Evolutionary conservation across 2,888 invertebrate genomes (phyloP).

Genomic region (Dryobota labecula): DNA sequence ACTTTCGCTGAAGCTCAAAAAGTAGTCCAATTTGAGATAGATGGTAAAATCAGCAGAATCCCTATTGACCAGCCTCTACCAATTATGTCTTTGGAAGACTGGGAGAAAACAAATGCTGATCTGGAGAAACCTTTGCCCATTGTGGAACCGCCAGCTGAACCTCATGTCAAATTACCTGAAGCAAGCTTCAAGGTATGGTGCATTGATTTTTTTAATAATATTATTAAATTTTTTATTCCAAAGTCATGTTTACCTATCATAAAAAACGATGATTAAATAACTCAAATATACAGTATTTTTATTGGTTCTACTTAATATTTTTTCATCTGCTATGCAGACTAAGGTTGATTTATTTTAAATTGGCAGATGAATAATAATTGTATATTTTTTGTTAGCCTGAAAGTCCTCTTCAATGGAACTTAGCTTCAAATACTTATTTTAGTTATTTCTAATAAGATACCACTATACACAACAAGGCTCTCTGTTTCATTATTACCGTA

Average conservation of each 20-base stretch:
- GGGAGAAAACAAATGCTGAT: conserved; percentile 87
- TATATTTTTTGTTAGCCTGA: conserved; percentile 3
- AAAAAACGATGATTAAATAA: conserved; percentile 36
- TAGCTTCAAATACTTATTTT: not conserved
- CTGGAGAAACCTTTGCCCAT: conserved; percentile 85
- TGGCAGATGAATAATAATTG: not conserved
- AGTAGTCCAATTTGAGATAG: conserved; percentile 96
- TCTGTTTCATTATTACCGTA: not conserved
- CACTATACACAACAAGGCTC: too few relatives aligned
- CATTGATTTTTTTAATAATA: conserved; percentile 26
- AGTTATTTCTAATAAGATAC: not conserved
- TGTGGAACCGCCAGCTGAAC: conserved; percentile 84
- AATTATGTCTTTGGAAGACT: conserved; percentile 93
- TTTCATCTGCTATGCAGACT: not conserved
- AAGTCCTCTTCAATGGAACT: not conserved
- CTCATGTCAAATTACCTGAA: conserved; percentile 87
- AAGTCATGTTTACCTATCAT: conserved; percentile 30
- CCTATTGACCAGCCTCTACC: conserved; percentile 92
- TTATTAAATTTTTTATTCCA: conserved; percentile 19
- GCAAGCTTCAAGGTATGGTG: conserved; percentile 83
- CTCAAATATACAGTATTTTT: conserved; percentile 21
- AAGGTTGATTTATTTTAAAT: not conserved
- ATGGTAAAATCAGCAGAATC: conserved; percentile 93
- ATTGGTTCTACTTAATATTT: conserved; percentile 4
- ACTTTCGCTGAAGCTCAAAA: conserved; percentile 96